Evolutionary conservation across 2,888 invertebrate species (phyloP).

Genomic region (Cyaniris semiargus): DNA sequence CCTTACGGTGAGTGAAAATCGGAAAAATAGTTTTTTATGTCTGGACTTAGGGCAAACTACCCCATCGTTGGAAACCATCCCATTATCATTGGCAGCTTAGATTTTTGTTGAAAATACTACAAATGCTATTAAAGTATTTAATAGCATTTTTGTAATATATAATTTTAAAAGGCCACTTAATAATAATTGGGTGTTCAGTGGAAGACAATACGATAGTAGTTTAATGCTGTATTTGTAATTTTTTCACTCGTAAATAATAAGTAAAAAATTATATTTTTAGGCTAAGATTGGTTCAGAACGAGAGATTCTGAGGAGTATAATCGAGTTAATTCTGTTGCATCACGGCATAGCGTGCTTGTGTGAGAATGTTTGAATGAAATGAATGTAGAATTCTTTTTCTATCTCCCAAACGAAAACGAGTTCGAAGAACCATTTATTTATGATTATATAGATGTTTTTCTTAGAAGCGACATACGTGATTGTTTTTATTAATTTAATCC

Average conservation of each 20-base stretch:
- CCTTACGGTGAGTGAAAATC: constrained; percentile 60
- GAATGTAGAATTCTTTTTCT: constrained; percentile 33
- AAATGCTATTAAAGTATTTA: no score
- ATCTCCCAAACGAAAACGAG: constrained; percentile 26
- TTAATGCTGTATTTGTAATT: no score
- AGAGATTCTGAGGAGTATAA: constrained; percentile 31
- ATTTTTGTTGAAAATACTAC: no score
- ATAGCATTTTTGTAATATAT: no score
- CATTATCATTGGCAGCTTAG: no score
- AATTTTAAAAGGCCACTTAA: no score
- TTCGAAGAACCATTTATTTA: constrained; percentile 29
- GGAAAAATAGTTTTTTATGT: neutral
- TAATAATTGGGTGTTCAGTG: no score
- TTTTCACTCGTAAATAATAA: no score
- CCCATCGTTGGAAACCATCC: neutral
- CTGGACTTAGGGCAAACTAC: neutral
- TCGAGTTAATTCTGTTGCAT: constrained; percentile 41
- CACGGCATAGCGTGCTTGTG: constrained; percentile 48
- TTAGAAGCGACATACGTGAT: neutral
- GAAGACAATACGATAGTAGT: no score
- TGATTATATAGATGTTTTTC: neutral
- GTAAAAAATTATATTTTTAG: neutral
- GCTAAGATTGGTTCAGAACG: neutral
- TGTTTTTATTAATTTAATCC: neutral
- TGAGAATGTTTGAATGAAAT: constrained; percentile 33